Evolutionary conservation across 2,113 vertebrate genomes (phyloP).

Genomic region (Catharus minimus): DNA sequence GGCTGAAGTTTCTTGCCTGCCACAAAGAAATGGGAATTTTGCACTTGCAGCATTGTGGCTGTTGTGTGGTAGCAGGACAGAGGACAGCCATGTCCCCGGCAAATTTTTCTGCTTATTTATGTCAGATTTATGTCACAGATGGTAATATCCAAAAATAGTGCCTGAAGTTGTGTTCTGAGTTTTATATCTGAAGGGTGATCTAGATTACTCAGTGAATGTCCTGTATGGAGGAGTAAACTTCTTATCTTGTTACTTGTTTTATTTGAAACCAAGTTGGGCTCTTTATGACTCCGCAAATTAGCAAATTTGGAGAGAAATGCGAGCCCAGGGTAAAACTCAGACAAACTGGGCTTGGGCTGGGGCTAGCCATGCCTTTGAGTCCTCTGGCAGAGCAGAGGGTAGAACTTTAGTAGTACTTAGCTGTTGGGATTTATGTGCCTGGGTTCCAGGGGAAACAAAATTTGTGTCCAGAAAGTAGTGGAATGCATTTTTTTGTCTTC

Average conservation of each 20-base stretch:
- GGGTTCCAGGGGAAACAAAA: neutral
- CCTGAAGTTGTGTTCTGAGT: neutral
- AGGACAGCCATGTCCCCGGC: neutral
- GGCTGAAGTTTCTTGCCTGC: neutral
- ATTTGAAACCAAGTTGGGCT: neutral
- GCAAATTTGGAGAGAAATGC: neutral
- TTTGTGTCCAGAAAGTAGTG: neutral
- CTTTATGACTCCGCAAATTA: neutral
- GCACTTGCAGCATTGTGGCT: neutral
- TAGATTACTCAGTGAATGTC: neutral
- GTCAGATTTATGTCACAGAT: neutral
- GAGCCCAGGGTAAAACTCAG: neutral
- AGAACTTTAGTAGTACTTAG: accelerated
- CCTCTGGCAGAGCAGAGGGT: neutral
- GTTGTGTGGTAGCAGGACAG: neutral
- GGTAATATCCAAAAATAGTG: neutral
- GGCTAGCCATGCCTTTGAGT: neutral
- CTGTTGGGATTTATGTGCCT: neutral
- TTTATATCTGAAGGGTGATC: neutral
- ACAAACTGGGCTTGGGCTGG: neutral
- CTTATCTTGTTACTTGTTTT: neutral
- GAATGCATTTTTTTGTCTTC: neutral
- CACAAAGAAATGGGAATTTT: neutral
- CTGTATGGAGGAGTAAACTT: neutral
- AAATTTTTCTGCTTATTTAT: neutral